These are phyloP conservation scores for Phaonia tiefii DNA, from an alignment of 2,888 invertebrate genomes.

Conservation along the genomic window DNA sequence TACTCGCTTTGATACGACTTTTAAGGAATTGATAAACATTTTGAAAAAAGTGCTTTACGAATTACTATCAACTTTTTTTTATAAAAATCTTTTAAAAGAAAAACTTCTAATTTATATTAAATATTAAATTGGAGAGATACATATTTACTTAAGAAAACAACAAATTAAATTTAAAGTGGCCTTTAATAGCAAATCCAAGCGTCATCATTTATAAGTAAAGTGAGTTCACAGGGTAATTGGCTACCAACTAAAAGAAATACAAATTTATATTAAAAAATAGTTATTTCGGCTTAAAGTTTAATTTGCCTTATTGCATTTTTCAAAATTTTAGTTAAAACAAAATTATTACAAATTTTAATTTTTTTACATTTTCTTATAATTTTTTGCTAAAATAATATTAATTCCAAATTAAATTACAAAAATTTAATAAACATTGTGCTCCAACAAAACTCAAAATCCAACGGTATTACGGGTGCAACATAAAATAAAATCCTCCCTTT, in stretches of 20 bases:
- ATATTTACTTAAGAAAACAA: too few relatives aligned
- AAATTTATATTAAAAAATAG: neutral
- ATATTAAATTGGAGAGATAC: neutral
- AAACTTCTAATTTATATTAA: too few relatives aligned
- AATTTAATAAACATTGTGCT: conserved; percentile 9
- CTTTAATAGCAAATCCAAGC: neutral
- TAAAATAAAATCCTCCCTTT: too few relatives aligned
- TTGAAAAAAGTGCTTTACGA: conserved; percentile 1
- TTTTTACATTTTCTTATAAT: conserved; percentile 17
- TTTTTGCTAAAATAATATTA: conserved; percentile 5
- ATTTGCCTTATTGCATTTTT: conserved; percentile 18
- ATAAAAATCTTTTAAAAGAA: too few relatives aligned
- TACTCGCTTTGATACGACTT: conserved; percentile 54
- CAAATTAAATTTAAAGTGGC: conserved; percentile 18
- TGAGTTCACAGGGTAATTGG: conserved; percentile 11
- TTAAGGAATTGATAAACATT: conserved; percentile 5
- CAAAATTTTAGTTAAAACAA: conserved; percentile 12
- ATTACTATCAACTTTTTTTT: conserved; percentile 29
- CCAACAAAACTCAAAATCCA: neutral
- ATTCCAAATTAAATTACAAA: neutral
- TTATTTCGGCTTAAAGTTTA: neutral
- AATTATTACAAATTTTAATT: conserved; percentile 13
- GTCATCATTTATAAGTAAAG: conserved; percentile 23
- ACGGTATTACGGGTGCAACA: conserved; percentile 8
- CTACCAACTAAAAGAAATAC: neutral